Base-by-base conservation (phyloP, 2,113 vertebrate genomes). In the Leptobrachium ailaonicum region DNA sequence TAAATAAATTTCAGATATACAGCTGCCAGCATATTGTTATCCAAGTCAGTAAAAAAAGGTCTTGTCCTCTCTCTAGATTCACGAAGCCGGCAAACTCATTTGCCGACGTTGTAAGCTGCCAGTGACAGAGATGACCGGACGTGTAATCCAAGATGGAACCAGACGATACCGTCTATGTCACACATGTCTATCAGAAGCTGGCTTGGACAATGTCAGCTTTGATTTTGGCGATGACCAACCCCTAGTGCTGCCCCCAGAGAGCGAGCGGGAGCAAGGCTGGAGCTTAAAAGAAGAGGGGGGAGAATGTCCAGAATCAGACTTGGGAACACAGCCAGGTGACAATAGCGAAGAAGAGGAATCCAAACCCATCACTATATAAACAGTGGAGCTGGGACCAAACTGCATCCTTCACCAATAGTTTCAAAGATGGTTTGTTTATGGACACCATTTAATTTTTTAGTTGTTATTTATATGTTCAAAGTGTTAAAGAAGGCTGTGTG, bases 301-400 rank as follows among this genome's bases (percentile, higher is more conserved):
- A 85, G 94, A 95, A 0, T 96, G 98, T 0, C 96, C 98, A 20
- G 96, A 96, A 0, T 92, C 88, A 0, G 97, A 97, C 80, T 89
- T 99, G 86, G 96, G 98, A 74, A 99, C 98, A 83, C 96, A 98
- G 78, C 96, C 98, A 50, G 97, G 98, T 42, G 97, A 98, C 0
- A 95, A 98, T 82, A 99, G 97, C 3, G 97, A 98, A 1, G 97
- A 98, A 47, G 96, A 97, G 85, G 86, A 81, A 5, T 12, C 64
- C 5, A 80, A 74, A 58, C 54, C 75, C 4, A 32, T 32, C 20
- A 32, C 20, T 32, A 20, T 60, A 70, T 77, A 58, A 77, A 69
- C 56, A 69, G 56, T 60, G 56, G 6, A 14, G 56, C 11, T 60
- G 56, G 56, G 3, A 60, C 11, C 6, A 10, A 60, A 12, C 56